phyloP scores from a whole-genome alignment of 2,888 invertebrate species.

The Pseudococcus longispinus region DNA sequence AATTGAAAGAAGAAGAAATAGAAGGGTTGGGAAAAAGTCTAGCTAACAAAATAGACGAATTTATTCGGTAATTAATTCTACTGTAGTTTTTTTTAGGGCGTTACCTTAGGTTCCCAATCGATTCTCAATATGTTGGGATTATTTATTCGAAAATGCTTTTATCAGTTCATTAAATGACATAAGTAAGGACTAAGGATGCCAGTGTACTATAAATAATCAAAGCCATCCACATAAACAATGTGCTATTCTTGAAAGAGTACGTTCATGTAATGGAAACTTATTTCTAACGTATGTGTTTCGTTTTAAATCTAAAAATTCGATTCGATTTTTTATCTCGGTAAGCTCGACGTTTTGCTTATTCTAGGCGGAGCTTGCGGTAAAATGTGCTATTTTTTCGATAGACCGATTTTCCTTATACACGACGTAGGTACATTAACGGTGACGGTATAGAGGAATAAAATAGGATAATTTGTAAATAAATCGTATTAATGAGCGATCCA shows the following conservation, averaged over 20 bases:
- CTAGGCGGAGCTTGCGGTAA: not conserved
- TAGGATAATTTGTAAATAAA: not conserved
- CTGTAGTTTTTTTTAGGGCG: constrained; percentile 3
- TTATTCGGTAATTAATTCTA: not conserved
- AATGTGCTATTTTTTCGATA: not conserved
- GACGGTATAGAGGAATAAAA: not conserved
- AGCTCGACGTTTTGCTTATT: not conserved
- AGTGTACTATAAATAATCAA: constrained; percentile 19
- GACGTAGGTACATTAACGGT: not conserved
- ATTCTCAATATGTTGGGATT: constrained; percentile 25
- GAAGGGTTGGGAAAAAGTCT: not conserved
- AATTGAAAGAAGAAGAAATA: not conserved
- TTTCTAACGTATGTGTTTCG: constrained; percentile 5
- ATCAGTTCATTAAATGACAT: constrained; percentile 28
- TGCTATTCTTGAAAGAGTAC: not conserved
- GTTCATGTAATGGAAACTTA: constrained; percentile 18
- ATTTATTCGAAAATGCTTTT: constrained; percentile 2
- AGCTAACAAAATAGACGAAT: not conserved
- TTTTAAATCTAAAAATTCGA: not conserved
- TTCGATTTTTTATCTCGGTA: not conserved
- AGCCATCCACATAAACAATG: constrained; percentile 2
- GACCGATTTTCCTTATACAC: not conserved
- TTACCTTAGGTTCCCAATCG: not conserved
- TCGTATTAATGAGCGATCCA: not conserved
- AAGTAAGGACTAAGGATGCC: constrained; percentile 5